These are phyloP conservation scores for Elephantulus edwardii DNA, from an alignment of 2,113 vertebrate genomes.

Conservation along the genomic window DNA sequence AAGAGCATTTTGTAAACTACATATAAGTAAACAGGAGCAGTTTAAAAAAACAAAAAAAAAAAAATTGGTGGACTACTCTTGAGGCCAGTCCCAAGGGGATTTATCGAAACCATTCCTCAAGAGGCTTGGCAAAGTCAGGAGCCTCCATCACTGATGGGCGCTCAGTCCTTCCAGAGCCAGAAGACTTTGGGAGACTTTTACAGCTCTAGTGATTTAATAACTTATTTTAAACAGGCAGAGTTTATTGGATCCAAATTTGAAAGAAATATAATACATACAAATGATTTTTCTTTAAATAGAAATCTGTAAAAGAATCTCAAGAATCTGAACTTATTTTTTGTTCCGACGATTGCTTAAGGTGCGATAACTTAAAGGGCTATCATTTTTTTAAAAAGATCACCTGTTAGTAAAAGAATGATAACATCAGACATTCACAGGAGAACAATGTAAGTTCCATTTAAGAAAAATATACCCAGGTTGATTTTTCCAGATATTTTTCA, in stretches of 20 bases:
- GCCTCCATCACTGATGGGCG: neutral
- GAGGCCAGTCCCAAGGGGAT: neutral
- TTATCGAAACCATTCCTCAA: neutral
- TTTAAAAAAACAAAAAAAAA: neutral
- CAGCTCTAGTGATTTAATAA: neutral
- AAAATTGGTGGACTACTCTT: neutral
- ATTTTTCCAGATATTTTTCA: neutral
- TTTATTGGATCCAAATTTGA: neutral
- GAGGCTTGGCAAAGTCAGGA: neutral
- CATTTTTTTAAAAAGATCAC: neutral
- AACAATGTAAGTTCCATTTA: neutral
- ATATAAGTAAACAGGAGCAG: neutral
- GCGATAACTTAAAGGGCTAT: neutral
- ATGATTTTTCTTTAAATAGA: neutral
- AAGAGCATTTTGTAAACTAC: slow-evolving; percentile 2
- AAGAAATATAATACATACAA: neutral
- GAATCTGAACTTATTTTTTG: neutral
- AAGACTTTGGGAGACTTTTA: neutral
- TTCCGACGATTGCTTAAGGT: neutral
- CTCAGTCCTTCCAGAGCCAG: neutral
- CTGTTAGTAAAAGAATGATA: neutral
- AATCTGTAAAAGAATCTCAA: neutral
- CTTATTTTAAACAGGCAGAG: neutral
- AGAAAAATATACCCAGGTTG: neutral
- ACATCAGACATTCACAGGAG: neutral